Evolutionary conservation across 53 echinoderm and acorn worm genomes (phyloP).

Genomic region (Crossaster papposus): DNA sequence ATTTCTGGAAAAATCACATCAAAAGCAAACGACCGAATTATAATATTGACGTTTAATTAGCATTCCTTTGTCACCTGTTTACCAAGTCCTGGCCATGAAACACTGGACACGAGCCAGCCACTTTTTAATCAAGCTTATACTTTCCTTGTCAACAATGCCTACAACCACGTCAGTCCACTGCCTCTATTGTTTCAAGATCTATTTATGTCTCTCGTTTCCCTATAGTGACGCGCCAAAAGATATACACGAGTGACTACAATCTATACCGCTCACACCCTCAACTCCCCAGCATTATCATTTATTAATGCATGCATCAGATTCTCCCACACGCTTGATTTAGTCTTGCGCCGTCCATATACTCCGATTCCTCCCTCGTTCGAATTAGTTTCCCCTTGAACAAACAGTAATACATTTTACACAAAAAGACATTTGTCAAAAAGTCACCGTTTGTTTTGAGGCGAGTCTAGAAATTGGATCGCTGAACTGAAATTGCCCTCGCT

Average conservation of each 20-base stretch:
- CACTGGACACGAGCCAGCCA: no score
- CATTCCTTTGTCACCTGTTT: no score
- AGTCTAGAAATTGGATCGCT: no score
- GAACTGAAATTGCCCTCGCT: no score
- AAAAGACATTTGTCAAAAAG: background rate
- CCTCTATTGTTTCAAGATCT: background rate
- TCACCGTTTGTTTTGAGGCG: background rate
- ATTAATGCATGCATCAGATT: conserved; percentile 36
- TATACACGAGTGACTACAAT: background rate
- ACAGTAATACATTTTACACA: conserved; percentile 1
- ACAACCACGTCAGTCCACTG: background rate
- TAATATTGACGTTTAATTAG: no score
- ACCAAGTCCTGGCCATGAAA: no score
- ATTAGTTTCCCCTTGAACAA: conserved; percentile 13
- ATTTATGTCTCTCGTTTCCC: background rate
- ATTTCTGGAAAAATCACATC: no score
- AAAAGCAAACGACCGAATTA: no score
- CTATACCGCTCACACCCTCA: background rate
- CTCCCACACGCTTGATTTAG: conserved; percentile 23
- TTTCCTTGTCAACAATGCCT: background rate
- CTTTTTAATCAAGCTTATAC: no score
- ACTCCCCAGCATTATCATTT: conserved; percentile 25
- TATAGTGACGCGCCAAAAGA: background rate
- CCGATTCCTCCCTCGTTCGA: background rate
- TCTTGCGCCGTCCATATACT: background rate